A percentile compares a stretch with the other conserved stretches of the same genome.
Conservation (phyloP, 2,888 invertebrate species). For the Macrostomum cliftonense region DNA sequence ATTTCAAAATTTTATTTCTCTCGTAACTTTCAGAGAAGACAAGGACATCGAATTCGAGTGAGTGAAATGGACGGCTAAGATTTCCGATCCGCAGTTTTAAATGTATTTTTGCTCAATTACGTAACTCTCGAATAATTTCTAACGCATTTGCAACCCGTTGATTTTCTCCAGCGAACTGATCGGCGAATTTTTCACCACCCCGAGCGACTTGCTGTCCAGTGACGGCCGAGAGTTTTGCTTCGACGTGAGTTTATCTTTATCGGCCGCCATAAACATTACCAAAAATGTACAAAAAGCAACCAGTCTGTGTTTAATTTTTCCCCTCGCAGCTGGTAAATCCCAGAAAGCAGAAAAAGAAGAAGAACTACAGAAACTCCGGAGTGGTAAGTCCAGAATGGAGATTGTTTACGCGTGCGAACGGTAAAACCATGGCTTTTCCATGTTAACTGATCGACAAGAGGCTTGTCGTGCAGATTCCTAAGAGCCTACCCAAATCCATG, state of each 20-base stretch:
- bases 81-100: no score
- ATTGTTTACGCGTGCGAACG: not conserved
- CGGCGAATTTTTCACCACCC: slow-evolving; percentile 32
- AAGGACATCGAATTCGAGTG: slow-evolving; percentile 11
- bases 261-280: no score
- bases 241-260: slow-evolving; percentile 21
- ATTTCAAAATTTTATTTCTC: not conserved
- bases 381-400: no score
- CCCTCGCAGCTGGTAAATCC: slow-evolving; percentile 35
- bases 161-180: slow-evolving; percentile 24
- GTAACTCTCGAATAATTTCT: no score
- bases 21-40: slow-evolving; percentile 3
- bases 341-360: slow-evolving; percentile 41
- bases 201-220: slow-evolving; percentile 28
- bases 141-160: no score
- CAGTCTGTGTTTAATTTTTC: slow-evolving; percentile 13
- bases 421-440: not conserved
- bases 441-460: not conserved
- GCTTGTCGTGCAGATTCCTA: not conserved
- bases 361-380: slow-evolving; percentile 41
- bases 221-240: slow-evolving; percentile 19
- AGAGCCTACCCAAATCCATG: no score
- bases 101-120: no score
- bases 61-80: no score
- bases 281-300: not conserved